Base-by-base conservation (phyloP, 2,113 vertebrate genomes). In the Suncus etruscus region DNA sequence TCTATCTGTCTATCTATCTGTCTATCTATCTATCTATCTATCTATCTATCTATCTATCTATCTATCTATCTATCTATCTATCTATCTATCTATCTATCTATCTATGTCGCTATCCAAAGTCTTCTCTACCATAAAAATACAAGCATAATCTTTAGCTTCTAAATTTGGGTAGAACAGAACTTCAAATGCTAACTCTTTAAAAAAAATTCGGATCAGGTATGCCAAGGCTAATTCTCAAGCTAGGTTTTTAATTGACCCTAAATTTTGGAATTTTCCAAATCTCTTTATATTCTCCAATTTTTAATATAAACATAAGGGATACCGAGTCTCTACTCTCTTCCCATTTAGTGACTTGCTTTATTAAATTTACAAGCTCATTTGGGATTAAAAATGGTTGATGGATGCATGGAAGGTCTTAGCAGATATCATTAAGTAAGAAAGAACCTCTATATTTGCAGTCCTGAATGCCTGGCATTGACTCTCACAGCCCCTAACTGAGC, bases 151-250 rank as follows among this genome's bases (percentile, higher is more conserved):
- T 22, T 77, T 32, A 39, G 32, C 16, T 69, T 86, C 39, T 10
- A 83, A 27, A 66, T 32, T 7, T n/a, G 1, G 7, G 29, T 29
- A 11, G 18, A 69, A 31, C 25, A 11, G 18, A 69, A 54, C 39
- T 63, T 89, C 68, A 54, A 81, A 61, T 8, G n/a, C 25, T 50
- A 94, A 73, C 48, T 87, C 50, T 77, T 25, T 90, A 94, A 84
- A 11, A 12, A 27, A 31, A 7, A 78, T 58, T 90, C 58, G 68
- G 31, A 10, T 58, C 27, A 75, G 1, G 14, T 2, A 16, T 29
- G 22, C 29, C 39, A 70, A 72, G 31, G 65, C 47, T 72, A 50
- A 61, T 91, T 87, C 68, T 48, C 29, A 12, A 50, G 48, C 76
- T 66, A 25, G 18, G 54, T 69, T 31, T 86, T 81, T 27, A 54